A percentile compares a stretch with the other conserved stretches of the same genome.
phyloP scores from a whole-genome alignment of 1,140 invertebrate genomes.

The Zaprionus camerounensis region DNA sequence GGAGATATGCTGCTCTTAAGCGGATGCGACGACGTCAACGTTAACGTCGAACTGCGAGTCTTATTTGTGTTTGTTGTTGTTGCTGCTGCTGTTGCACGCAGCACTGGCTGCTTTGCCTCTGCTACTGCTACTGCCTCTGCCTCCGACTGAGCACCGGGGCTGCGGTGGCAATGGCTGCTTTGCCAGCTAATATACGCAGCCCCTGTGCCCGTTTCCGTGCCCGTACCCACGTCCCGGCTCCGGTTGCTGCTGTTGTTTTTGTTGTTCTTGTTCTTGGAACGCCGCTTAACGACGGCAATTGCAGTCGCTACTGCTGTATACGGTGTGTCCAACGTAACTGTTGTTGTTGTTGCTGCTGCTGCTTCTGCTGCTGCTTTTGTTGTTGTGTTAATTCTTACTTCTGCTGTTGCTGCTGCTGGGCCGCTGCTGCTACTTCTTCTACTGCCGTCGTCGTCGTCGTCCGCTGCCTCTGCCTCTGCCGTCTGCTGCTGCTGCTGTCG shows the following conservation, averaged over 20 bases:
- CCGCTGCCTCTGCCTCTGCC: slow-evolving; percentile 27
- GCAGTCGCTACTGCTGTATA: slow-evolving; percentile 33
- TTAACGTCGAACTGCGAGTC: slow-evolving; percentile 42
- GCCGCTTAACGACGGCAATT: slow-evolving; percentile 38
- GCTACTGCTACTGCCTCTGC: slow-evolving; percentile 48
- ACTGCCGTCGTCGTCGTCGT: slow-evolving; percentile 23
- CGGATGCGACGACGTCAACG: slow-evolving; percentile 44
- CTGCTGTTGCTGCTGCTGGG: slow-evolving; percentile 12
- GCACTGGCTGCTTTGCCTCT: slow-evolving; percentile 34
- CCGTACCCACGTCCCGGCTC: slow-evolving; percentile 55
- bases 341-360: slow-evolving; percentile 21
- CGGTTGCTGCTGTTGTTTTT: slow-evolving; percentile 27
- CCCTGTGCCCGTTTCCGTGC: slow-evolving; percentile 72
- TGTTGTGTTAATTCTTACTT: slow-evolving; percentile 21
- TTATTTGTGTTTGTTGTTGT: slow-evolving; percentile 34
- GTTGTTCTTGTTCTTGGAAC: slow-evolving; percentile 22
- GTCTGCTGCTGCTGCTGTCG: slow-evolving; percentile 39
- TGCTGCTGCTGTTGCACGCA: slow-evolving; percentile 19
- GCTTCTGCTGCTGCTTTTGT: slow-evolving; percentile 7
- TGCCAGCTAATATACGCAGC: slow-evolving; percentile 80
- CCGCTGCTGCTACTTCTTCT: slow-evolving; percentile 41
- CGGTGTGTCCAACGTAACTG: slow-evolving; percentile 34
- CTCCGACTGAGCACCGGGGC: slow-evolving; percentile 76
- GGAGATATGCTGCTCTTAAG: slow-evolving; percentile 62
- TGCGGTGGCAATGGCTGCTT: slow-evolving; percentile 81